A percentile compares a stretch with the other conserved stretches of the same genome.
Conservation (phyloP, 2,113 vertebrate species). For the Peromyscus polionotus region DNA sequence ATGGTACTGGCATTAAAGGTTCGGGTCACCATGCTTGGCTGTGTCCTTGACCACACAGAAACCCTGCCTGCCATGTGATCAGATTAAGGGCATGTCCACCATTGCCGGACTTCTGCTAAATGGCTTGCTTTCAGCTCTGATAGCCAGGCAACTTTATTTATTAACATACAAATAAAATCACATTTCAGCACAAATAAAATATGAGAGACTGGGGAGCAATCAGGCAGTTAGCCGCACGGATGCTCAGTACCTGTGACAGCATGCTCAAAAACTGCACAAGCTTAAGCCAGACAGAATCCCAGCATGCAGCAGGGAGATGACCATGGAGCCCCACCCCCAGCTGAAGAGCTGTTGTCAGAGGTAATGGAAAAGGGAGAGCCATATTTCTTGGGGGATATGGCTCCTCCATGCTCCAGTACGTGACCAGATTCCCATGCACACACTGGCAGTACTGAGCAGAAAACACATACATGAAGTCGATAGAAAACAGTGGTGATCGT, state of each 20-base stretch:
- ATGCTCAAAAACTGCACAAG: accelerated
- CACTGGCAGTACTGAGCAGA: too few species aligned
- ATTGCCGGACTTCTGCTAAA: too few species aligned
- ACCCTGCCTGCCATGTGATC: too few species aligned
- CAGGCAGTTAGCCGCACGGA: neutral
- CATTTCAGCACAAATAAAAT: too few species aligned
- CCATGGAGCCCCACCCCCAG: neutral
- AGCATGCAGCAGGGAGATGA: neutral
- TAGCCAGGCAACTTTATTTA: too few species aligned
- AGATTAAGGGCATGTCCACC: too few species aligned
- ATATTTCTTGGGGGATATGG: neutral
- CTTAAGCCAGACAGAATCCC: neutral
- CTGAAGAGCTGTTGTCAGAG: neutral
- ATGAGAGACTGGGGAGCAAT: too few species aligned
- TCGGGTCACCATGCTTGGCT: too few species aligned
- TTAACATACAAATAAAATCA: too few species aligned
- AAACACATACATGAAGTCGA: neutral
- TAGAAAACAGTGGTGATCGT: accelerated
- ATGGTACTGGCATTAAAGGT: too few species aligned
- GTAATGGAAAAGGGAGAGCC: neutral
- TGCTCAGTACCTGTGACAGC: neutral
- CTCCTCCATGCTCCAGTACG: neutral
- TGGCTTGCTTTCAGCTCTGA: too few species aligned
- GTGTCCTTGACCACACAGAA: too few species aligned
- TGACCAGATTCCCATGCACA: neutral